Percentiles rank a stretch among this genome's conserved stretches.
Conservation (phyloP, 2,113 vertebrate genomes). For the Nyctibius bracteatus region DNA sequence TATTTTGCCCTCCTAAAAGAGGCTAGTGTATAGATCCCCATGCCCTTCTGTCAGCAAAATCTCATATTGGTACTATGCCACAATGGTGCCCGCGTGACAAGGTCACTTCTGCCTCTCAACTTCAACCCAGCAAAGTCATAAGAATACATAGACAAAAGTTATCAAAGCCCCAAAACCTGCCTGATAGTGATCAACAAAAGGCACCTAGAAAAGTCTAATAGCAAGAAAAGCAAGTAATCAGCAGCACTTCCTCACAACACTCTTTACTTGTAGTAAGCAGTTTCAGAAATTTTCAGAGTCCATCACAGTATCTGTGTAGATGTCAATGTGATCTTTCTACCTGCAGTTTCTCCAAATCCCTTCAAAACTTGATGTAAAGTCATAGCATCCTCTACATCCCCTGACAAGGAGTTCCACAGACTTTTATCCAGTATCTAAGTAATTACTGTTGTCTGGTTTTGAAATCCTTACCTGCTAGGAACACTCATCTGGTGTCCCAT, state of each 20-base stretch:
- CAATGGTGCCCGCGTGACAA: fast-evolving
- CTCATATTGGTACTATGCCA: neutral
- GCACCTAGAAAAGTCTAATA: neutral
- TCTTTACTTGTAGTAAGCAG: neutral
- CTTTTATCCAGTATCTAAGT: neutral
- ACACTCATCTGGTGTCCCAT: neutral
- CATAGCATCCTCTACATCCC: neutral
- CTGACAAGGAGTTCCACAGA: neutral
- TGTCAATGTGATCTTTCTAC: neutral
- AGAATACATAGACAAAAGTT: neutral
- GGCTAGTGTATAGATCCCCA: neutral
- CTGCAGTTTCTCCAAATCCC: neutral
- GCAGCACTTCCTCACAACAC: neutral
- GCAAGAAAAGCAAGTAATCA: neutral
- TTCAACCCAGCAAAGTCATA: neutral
- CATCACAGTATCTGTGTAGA: neutral
- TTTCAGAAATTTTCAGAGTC: neutral
- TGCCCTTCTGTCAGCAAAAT: neutral
- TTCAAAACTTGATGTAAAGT: neutral
- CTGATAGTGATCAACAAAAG: neutral
- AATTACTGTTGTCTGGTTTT: neutral
- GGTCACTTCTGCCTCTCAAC: neutral
- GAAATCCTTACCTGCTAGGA: neutral
- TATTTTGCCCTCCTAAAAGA: neutral
- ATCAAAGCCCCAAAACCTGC: neutral